Conservation (phyloP, 2,113 vertebrate genomes). For the Antechinus stuartii region DNA sequence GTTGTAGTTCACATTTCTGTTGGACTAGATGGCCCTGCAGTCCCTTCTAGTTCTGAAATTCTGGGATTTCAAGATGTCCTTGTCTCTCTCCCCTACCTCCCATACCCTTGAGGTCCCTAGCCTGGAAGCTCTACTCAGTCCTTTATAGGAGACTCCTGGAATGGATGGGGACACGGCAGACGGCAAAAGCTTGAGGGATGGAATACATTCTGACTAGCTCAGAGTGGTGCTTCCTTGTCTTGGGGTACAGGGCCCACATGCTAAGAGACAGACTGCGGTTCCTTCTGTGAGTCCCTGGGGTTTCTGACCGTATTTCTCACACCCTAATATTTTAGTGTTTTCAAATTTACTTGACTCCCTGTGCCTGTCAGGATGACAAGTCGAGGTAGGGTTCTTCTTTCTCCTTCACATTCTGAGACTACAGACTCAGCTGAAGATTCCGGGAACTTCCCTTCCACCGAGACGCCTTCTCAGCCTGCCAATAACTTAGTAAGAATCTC, state of each 20-base stretch:
- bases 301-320: neutral
- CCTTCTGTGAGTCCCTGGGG: neutral
- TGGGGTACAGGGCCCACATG: neutral
- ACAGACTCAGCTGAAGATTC: neutral
- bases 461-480: neutral
- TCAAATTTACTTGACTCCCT: neutral
- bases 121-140: neutral
- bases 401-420: neutral
- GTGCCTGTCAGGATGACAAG: neutral
- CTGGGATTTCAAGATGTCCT: neutral
- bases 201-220: neutral
- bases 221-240: neutral
- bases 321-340: neutral
- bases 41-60: neutral
- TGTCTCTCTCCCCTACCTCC: neutral
- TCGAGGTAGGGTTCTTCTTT: neutral
- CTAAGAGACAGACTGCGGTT: neutral
- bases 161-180: neutral
- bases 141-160: neutral
- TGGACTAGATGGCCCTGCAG: neutral
- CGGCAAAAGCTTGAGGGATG: neutral
- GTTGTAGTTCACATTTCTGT: neutral
- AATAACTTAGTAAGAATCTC: neutral
- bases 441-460: neutral
- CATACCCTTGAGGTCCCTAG: neutral